Base-by-base conservation (phyloP, 2,888 invertebrate genomes). In the Scrobipalpa atriplicella region DNA sequence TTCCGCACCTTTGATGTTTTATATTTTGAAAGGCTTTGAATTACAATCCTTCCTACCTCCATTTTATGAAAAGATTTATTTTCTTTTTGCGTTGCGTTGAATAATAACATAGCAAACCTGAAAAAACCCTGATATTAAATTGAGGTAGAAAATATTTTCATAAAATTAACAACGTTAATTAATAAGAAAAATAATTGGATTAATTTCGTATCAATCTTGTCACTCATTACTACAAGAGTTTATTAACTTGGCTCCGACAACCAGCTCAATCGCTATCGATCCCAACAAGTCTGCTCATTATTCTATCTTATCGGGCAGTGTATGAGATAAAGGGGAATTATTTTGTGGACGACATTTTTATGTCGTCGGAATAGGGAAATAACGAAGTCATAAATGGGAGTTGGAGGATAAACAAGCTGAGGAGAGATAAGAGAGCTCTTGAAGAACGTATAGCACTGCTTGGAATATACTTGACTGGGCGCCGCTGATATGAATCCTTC, bases 351-450 rank as follows among this genome's bases (percentile, higher is more conserved):
- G 90, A 87, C 89, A 84, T 90, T 90, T 90, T 90, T 90, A 90
- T 89, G 87, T 89, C 83, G 83, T 84, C 83, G 82, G 85, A 91
- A 90, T 90, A 90, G 87, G 87, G 82, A 90, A 90, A 90, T 91
- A 89, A 90, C 86, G 89, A 87, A 90, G 83, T 87, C 87, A 87
- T 90, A 89, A 88, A 90, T 87, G 87, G 84, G 90, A 90, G 90
- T 87, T 90, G 87, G 85, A 85, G 86, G 86, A 90, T 90, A 90
- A 90, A 91, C 88, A 90, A 88, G 86, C 86, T 83, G 81, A 84
- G 82, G 82, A 77, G 73, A 72, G 81, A 88, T 87, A 90, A 89
- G 89, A 89, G 85, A 84, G 83, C 70, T 3, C 80, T 82, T 72
- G 79, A 82, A 81, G 85, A 83, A 85, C 81, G 79, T 75, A 75